Percentiles rank a stretch among this genome's conserved stretches.
Conservation (phyloP, 2,113 vertebrate genomes). For the Pitta sordida region DNA sequence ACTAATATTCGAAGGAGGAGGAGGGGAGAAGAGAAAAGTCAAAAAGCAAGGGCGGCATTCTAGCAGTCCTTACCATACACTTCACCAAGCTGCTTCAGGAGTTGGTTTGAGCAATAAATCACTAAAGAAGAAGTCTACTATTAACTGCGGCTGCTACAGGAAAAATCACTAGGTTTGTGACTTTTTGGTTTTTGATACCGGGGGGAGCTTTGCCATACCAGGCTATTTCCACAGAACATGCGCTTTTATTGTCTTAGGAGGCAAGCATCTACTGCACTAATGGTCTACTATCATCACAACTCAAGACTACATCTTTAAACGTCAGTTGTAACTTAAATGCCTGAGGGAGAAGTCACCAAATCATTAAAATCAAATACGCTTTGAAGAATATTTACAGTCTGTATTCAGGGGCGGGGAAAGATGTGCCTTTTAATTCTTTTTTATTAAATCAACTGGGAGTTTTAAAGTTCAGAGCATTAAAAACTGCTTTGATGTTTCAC, state of each 20-base stretch:
- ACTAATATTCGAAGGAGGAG: not conserved
- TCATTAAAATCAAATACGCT: conserved; percentile 31
- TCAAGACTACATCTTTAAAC: not conserved
- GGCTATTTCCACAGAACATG: not conserved
- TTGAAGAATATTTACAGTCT: conserved; percentile 33
- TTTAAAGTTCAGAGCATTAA: conserved; percentile 38
- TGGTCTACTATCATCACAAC: not conserved
- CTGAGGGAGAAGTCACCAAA: not conserved
- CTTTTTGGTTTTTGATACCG: not conserved
- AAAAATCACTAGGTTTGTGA: not conserved
- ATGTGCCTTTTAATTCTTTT: conserved; percentile 34
- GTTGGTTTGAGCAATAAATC: not conserved
- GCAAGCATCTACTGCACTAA: not conserved
- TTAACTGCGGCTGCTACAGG: not conserved
- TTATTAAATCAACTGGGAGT: conserved; percentile 26
- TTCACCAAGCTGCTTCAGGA: not conserved
- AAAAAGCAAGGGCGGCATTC: not conserved
- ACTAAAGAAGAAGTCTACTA: not conserved
- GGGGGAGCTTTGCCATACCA: not conserved
- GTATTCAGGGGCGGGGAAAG: not conserved
- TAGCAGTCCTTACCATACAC: not conserved
- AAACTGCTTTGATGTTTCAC: conserved; percentile 49
- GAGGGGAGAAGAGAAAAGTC: not conserved
- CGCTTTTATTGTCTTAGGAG: not conserved
- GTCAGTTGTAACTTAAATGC: not conserved